A percentile compares a stretch with the other conserved stretches of the same genome.
Evolutionary conservation across 64 coral and sea anemone species (phyloP).

Genomic region (Stichodactyla helianthus): DNA sequence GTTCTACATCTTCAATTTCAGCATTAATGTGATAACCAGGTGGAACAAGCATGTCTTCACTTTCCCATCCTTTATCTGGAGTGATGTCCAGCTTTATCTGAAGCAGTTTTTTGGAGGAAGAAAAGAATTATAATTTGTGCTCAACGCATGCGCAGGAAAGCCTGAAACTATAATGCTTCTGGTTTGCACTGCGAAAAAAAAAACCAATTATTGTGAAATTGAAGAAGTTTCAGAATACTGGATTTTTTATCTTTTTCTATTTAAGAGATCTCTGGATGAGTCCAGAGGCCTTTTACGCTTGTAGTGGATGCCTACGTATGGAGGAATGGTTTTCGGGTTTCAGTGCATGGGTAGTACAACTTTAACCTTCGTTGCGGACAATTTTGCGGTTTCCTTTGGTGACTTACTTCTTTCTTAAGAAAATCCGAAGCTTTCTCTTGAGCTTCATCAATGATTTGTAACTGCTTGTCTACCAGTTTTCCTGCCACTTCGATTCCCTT

Average conservation of each 20-base stretch:
- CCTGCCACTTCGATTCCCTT: slow-evolving; percentile 52
- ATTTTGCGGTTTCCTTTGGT: no score
- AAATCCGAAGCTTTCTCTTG: slow-evolving; percentile 38
- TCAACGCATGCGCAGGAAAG: background rate
- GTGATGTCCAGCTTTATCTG: slow-evolving; percentile 54
- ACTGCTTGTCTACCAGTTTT: slow-evolving; percentile 45
- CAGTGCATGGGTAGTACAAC: no score
- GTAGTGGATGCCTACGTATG: no score
- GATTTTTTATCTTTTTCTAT: no score
- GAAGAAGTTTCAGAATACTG: no score
- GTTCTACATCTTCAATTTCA: slow-evolving; percentile 16
- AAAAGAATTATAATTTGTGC: background rate
- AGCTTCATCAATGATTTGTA: slow-evolving; percentile 32
- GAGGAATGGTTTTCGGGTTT: no score
- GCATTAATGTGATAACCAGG: slow-evolving; percentile 52
- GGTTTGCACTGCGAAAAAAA: no score
- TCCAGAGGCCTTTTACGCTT: no score
- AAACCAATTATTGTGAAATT: no score
- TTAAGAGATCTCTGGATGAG: no score
- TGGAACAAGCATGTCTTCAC: slow-evolving; percentile 53
- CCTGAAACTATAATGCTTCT: no score
- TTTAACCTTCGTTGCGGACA: no score
- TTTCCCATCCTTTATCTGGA: slow-evolving; percentile 56
- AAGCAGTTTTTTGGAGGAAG: background rate
- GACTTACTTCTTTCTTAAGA: slow-evolving; percentile 29